phyloP scores from a whole-genome alignment of 2,888 invertebrate species.

The Drosophila tripunctata region DNA sequence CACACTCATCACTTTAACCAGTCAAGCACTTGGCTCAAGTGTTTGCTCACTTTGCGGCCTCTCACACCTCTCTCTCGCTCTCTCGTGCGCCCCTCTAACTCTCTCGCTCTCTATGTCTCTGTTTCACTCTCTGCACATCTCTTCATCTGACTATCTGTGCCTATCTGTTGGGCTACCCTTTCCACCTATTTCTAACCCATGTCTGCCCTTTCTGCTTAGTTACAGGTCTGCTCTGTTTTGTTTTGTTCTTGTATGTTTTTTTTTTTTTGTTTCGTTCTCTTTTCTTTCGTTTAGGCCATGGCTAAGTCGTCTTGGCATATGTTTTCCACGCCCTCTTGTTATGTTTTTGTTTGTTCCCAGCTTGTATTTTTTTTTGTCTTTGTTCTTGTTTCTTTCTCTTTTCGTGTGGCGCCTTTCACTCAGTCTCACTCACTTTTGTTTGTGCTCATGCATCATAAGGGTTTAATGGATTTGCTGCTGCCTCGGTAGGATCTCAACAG shows the following conservation, averaged over 20 bases:
- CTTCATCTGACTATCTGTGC: slow-evolving; percentile 10
- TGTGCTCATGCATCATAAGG: slow-evolving; percentile 79
- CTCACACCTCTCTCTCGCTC: slow-evolving; percentile 14
- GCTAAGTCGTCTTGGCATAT: slow-evolving; percentile 58
- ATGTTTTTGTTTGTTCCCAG: slow-evolving; percentile 29
- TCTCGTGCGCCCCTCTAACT: not conserved
- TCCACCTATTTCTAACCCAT: slow-evolving; percentile 6
- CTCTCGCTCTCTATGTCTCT: not conserved
- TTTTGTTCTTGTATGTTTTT: slow-evolving; percentile 18
- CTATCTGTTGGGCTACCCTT: slow-evolving; percentile 8
- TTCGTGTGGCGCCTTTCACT: slow-evolving; percentile 68
- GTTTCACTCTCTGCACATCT: not conserved
- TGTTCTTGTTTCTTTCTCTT: slow-evolving; percentile 8
- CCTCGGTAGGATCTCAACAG: slow-evolving; percentile 20
- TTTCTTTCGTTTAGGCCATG: slow-evolving; percentile 8
- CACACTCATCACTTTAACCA: slow-evolving; percentile 64
- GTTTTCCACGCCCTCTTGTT: slow-evolving; percentile 55
- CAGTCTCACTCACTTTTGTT: slow-evolving; percentile 75
- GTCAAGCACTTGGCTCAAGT: slow-evolving; percentile 74
- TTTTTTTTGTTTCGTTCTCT: slow-evolving; percentile 27
- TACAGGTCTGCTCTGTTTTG: slow-evolving; percentile 43
- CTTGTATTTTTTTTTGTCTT: slow-evolving; percentile 9
- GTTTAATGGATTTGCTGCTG: slow-evolving; percentile 76
- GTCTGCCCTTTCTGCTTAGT: slow-evolving; percentile 46
- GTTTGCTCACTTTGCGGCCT: slow-evolving; percentile 76